A percentile compares a stretch with the other conserved stretches of the same genome.
Evolutionary conservation across 2,113 vertebrate species (phyloP).

Genomic region (Naja naja): DNA sequence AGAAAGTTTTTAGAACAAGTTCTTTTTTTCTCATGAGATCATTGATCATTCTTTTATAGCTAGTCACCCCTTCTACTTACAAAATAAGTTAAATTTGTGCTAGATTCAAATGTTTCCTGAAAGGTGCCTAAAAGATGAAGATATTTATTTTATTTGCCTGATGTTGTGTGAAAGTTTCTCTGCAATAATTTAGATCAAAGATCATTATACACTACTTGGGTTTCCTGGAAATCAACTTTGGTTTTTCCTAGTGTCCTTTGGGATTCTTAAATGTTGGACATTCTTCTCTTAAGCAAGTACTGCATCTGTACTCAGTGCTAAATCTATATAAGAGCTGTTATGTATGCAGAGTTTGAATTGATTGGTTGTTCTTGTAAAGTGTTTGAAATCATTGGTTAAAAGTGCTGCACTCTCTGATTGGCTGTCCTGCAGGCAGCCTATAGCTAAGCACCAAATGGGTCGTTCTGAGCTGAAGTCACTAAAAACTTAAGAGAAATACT

Average conservation of each 20-base stretch:
- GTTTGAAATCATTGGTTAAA: no score
- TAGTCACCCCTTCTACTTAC: background rate
- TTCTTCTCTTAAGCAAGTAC: background rate
- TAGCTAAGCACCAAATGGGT: no score
- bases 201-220: background rate
- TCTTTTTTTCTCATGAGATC: background rate
- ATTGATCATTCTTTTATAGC: background rate
- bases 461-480: no score
- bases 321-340: background rate
- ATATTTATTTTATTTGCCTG: rapidly evolving
- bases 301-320: background rate
- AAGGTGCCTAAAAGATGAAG: background rate
- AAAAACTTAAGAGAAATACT: no score
- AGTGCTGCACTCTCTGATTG: no score
- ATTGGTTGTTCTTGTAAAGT: no score
- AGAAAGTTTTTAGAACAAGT: background rate
- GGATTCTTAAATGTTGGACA: background rate
- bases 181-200: background rate
- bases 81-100: conserved; percentile 16
- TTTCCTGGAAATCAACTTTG: background rate
- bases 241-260: rapidly evolving
- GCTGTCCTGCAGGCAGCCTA: no score
- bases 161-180: background rate
- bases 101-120: background rate
- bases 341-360: no score